These are phyloP conservation scores for Enteromius argenteus DNA, from an alignment of 2,797 vertebrate genomes.

Conservation along the genomic window DNA sequence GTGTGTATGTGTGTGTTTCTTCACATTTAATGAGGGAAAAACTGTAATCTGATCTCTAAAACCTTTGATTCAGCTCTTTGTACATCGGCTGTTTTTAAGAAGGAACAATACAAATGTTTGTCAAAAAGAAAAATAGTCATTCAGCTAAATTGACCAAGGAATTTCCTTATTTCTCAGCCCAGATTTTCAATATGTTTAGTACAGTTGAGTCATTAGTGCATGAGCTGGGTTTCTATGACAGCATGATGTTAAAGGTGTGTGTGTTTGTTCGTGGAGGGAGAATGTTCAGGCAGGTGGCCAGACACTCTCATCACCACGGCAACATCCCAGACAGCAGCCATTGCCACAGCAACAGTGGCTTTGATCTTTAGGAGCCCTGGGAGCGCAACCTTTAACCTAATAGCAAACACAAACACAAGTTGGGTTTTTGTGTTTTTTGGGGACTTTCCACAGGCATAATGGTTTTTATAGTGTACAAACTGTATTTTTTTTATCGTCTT, in stretches of 20 bases:
- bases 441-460: background rate
- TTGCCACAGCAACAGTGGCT: slow-evolving; percentile 55
- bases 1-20: background rate
- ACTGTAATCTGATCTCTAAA: background rate
- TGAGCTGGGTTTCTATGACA: slow-evolving; percentile 13
- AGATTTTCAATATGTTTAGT: background rate
- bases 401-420: background rate
- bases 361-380: slow-evolving; percentile 57
- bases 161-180: slow-evolving; percentile 3
- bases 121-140: slow-evolving; percentile 13
- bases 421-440: background rate
- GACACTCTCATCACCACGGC: slow-evolving; percentile 53
- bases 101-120: background rate
- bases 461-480: background rate
- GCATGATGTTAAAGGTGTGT: slow-evolving; percentile 7
- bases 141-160: background rate
- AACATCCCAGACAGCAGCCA: slow-evolving; percentile 56
- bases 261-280: background rate
- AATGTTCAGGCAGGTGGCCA: slow-evolving; percentile 46
- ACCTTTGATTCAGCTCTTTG: background rate
- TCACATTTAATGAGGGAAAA: background rate
- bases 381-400: slow-evolving; percentile 50
- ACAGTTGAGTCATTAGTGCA: background rate
- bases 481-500: background rate
- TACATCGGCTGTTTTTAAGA: background rate